phyloP scores from a whole-genome alignment of 2,888 invertebrate species.

The Diploptera punctata region DNA sequence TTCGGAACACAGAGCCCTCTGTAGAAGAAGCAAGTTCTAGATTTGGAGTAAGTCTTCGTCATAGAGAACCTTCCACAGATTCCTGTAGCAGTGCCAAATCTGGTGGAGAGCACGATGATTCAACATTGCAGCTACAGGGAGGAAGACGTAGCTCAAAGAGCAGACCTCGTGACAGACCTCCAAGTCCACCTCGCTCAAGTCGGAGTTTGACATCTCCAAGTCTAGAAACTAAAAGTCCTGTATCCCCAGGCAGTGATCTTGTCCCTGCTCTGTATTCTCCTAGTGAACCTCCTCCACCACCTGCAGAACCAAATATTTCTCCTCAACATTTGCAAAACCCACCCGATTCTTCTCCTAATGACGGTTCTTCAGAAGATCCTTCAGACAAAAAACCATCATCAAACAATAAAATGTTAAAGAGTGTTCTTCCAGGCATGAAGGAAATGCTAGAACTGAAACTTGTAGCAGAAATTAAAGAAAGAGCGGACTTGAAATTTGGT shows the following conservation, averaged over 20 bases:
- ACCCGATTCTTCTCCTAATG: background rate
- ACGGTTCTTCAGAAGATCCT: background rate
- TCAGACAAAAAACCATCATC: background rate
- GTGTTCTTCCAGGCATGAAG: conserved; percentile 68
- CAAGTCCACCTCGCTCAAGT: conserved; percentile 49
- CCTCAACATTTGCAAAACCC: conserved; percentile 34
- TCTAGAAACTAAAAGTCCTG: conserved; percentile 48
- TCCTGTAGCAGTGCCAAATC: conserved; percentile 63
- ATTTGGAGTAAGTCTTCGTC: conserved; percentile 71
- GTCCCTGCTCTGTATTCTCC: conserved; percentile 43
- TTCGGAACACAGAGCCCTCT: conserved; percentile 62
- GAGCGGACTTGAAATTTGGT: conserved; percentile 67
- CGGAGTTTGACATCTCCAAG: conserved; percentile 34
- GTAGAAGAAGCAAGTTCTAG: conserved; percentile 75
- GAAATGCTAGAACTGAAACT: conserved; percentile 83
- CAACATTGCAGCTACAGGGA: conserved; percentile 52
- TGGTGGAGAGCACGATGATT: conserved; percentile 48
- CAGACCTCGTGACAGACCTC: conserved; percentile 54
- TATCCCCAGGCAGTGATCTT: conserved; percentile 54
- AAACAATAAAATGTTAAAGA: conserved; percentile 53
- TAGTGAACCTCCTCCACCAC: conserved; percentile 2
- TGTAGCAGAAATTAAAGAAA: conserved; percentile 84
- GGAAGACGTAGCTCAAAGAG: conserved; percentile 52
- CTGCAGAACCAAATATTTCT: background rate
- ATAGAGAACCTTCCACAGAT: conserved; percentile 66